Conservation (phyloP, 2,113 vertebrate species). For the Ophthalmolycus amberensis region DNA sequence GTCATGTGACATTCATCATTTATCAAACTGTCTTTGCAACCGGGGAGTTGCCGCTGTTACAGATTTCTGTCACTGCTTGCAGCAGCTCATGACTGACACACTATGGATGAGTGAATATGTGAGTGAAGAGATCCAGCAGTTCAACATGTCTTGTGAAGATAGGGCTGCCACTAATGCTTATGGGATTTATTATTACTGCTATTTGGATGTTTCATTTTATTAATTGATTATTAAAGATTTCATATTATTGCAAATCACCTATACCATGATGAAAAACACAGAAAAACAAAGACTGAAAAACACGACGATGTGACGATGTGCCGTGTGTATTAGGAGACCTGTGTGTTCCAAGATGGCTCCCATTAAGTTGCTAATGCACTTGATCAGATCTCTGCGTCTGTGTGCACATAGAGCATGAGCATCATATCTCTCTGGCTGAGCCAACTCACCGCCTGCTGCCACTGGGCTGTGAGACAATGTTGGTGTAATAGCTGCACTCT, state of each 20-base stretch:
- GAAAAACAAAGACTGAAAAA: too few species aligned
- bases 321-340: neutral
- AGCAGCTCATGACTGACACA: neutral
- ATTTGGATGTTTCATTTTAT: neutral
- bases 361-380: neutral
- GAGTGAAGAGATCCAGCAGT: neutral
- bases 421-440: neutral
- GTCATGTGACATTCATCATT: conserved; percentile 11
- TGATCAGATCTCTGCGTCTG: neutral
- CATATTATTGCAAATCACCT: neutral
- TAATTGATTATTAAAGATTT: neutral
- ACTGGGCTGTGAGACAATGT: neutral
- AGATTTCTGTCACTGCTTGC: neutral
- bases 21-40: conserved; percentile 9
- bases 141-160: neutral
- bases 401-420: neutral
- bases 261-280: too few species aligned
- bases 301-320: neutral
- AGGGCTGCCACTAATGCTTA: neutral
- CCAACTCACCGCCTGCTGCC: neutral
- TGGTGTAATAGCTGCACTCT: neutral
- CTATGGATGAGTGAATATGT: neutral
- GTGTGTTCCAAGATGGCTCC: neutral
- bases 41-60: neutral
- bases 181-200: neutral